phyloP scores from a whole-genome alignment of 1,140 invertebrate species.

The Drosophila setifemur region DNA sequence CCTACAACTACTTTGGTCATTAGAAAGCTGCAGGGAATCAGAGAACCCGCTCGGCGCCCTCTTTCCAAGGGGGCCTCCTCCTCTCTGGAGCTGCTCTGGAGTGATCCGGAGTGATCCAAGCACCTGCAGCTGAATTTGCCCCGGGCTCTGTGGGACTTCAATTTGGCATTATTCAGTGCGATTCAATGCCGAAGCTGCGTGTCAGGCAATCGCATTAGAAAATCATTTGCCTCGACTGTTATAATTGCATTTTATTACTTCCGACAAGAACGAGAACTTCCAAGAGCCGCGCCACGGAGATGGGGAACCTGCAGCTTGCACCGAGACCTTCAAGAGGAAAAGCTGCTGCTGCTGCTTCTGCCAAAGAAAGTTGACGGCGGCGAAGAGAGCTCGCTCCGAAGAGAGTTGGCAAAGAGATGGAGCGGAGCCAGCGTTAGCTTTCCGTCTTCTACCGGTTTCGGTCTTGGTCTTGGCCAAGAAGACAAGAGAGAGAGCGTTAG shows the following conservation, averaged over 20 bases:
- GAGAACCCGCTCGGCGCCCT: too few relatives aligned
- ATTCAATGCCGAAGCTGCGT: slow-evolving; percentile 43
- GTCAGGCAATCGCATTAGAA: slow-evolving; percentile 59
- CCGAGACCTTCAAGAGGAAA: slow-evolving; percentile 37
- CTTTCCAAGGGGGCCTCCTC: too few relatives aligned
- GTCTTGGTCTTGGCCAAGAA: slow-evolving; percentile 37
- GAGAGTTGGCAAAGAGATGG: slow-evolving; percentile 3
- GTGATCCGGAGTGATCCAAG: slow-evolving; percentile 10
- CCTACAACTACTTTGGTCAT: slow-evolving; percentile 47
- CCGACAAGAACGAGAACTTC: slow-evolving; percentile 27
- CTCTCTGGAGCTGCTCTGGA: slow-evolving; percentile 8
- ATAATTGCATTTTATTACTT: slow-evolving; percentile 60
- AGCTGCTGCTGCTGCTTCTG: slow-evolving; percentile 24
- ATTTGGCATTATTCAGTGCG: slow-evolving; percentile 40
- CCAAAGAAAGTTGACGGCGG: slow-evolving; percentile 55
- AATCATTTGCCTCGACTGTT: slow-evolving; percentile 46
- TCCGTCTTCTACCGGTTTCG: slow-evolving; percentile 71
- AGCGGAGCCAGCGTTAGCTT: slow-evolving; percentile 49
- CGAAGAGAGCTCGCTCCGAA: slow-evolving; percentile 47
- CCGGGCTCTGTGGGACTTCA: slow-evolving; percentile 26
- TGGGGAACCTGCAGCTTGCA: slow-evolving; percentile 9
- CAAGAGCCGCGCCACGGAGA: slow-evolving; percentile 3
- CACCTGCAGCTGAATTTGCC: slow-evolving; percentile 36
- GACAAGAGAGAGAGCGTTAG: slow-evolving; percentile 43
- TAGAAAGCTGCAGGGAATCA: slow-evolving; percentile 47